Evolutionary conservation across 1,140 invertebrate genomes (phyloP).

Genomic region (Euborellia annulipes): DNA sequence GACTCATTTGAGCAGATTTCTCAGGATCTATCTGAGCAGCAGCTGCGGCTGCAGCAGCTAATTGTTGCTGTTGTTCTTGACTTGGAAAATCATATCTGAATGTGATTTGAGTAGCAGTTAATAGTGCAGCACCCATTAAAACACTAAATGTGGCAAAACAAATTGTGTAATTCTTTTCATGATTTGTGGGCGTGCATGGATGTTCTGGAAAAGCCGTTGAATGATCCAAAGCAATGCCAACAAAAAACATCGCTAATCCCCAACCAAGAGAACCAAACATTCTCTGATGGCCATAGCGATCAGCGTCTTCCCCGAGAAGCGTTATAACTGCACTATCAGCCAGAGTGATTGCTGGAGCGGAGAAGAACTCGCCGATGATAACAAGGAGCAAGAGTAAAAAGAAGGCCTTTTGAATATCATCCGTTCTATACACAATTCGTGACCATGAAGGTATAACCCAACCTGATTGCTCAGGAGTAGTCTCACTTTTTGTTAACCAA

Average conservation of each 20-base stretch:
- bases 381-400: constrained; percentile 84
- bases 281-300: constrained; percentile 86
- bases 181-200: constrained; percentile 73
- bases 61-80: no score
- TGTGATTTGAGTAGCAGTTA: constrained; percentile 71
- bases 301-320: constrained; percentile 79
- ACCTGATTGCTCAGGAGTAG: constrained; percentile 49
- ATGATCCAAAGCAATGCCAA: constrained; percentile 95
- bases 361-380: constrained; percentile 93
- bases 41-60: no score
- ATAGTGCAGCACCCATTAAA: constrained; percentile 86
- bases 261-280: constrained; percentile 98
- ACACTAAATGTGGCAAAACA: constrained; percentile 97
- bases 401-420: constrained; percentile 91
- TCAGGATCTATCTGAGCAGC: constrained; percentile 35
- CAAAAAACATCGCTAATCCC: constrained; percentile 97
- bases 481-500: no score
- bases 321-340: constrained; percentile 89
- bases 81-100: constrained; percentile 8
- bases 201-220: constrained; percentile 78
- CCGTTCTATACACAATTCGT: constrained; percentile 70
- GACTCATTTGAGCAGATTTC: constrained; percentile 30
- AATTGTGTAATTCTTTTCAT: constrained; percentile 95
- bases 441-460: constrained; percentile 87
- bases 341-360: constrained; percentile 90